These are phyloP conservation scores for Acrobasis consociella DNA, from an alignment of 2,888 invertebrate species.

Conservation along the genomic window DNA sequence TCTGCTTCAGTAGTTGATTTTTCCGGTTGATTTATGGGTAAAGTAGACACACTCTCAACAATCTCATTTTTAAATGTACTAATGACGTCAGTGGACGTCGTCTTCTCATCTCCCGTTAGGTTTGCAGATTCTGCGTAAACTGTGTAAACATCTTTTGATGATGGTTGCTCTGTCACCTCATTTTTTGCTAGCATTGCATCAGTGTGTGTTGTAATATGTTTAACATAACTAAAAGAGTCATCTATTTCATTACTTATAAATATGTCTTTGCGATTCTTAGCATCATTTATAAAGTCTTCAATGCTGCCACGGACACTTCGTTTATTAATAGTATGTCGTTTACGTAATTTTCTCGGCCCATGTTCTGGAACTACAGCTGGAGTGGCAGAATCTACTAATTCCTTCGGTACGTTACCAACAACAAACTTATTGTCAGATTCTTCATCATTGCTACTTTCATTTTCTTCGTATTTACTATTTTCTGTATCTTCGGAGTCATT, in stretches of 20 bases:
- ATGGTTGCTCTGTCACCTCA: constrained; percentile 38
- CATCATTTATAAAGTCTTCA: constrained; percentile 67
- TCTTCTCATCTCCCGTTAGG: constrained; percentile 38
- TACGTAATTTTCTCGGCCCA: constrained; percentile 81
- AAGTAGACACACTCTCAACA: constrained; percentile 70
- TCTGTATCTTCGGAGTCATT: constrained; percentile 63
- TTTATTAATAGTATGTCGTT: constrained; percentile 44
- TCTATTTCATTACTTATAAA: constrained; percentile 78
- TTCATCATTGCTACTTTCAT: constrained; percentile 46
- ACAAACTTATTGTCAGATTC: constrained; percentile 82
- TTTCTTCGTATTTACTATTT: constrained; percentile 58
- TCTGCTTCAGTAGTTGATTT: constrained; percentile 51
- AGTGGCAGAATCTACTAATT: constrained; percentile 76
- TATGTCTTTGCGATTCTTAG: constrained; percentile 67
- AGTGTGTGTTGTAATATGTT: constrained; percentile 39
- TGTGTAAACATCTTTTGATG: constrained; percentile 52
- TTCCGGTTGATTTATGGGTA: constrained; percentile 56
- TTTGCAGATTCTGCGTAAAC: constrained; percentile 56
- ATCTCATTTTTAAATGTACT: constrained; percentile 48
- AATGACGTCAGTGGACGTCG: constrained; percentile 36
- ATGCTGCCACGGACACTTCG: constrained; percentile 65
- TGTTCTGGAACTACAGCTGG: constrained; percentile 85
- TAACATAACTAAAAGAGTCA: constrained; percentile 48
- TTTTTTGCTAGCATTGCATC: constrained; percentile 39
- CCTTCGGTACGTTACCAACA: constrained; percentile 85